These are phyloP conservation scores for Morpho deidamia DNA, from an alignment of 2,888 invertebrate species.

Conservation along the genomic window DNA sequence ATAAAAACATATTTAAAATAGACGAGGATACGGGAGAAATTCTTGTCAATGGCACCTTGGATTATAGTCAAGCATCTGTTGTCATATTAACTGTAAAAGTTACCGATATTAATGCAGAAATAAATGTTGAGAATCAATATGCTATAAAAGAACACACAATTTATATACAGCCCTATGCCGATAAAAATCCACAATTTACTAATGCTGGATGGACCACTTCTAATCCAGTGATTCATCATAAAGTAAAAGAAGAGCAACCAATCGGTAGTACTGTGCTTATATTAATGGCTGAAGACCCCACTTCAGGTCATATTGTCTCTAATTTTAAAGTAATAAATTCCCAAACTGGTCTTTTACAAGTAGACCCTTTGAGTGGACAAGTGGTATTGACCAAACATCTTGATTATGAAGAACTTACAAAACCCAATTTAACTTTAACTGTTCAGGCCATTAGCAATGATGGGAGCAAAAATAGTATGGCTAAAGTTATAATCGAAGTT, in stretches of 20 bases:
- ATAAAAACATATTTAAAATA: conserved; percentile 83
- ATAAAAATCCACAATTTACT: conserved; percentile 86
- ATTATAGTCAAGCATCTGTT: conserved; percentile 86
- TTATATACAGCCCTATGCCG: conserved; percentile 87
- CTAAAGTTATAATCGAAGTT: conserved; percentile 83
- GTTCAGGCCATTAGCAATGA: conserved; percentile 76
- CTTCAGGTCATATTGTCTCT: conserved; percentile 80
- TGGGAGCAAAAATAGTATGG: conserved; percentile 79
- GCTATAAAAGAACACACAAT: conserved; percentile 84
- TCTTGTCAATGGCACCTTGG: conserved; percentile 81
- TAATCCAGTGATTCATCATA: conserved; percentile 81
- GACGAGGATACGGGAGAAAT: conserved; percentile 84
- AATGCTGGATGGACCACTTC: conserved; percentile 85
- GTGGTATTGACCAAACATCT: conserved; percentile 85
- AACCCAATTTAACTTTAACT: conserved; percentile 76
- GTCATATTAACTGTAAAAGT: conserved; percentile 86
- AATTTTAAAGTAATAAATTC: conserved; percentile 78
- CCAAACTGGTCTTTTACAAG: conserved; percentile 74
- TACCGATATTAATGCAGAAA: conserved; percentile 83
- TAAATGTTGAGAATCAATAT: conserved; percentile 81
- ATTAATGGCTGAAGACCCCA: conserved; percentile 84
- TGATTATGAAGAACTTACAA: conserved; percentile 86
- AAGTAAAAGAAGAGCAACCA: conserved; percentile 86
- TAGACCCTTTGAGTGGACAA: conserved; percentile 84
- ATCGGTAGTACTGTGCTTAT: conserved; percentile 83